phyloP scores from a whole-genome alignment of 2,888 invertebrate species.

The Operophtera brumata region DNA sequence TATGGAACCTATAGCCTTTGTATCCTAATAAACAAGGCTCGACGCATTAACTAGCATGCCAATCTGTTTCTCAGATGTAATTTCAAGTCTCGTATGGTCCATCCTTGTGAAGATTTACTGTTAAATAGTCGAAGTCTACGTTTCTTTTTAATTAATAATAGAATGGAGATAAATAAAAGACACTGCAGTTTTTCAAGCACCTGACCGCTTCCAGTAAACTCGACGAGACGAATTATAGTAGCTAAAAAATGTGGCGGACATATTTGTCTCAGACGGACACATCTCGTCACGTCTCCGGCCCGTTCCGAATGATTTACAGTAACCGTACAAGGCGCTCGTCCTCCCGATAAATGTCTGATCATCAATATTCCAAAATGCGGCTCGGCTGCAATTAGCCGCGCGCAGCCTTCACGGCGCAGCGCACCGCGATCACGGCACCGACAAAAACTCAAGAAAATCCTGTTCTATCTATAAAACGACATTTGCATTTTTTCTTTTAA shows the following conservation, averaged over 20 bases:
- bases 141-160: conserved; percentile 21
- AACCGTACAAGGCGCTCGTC: conserved; percentile 75
- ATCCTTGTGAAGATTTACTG: conserved; percentile 27
- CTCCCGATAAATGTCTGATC: conserved; percentile 78
- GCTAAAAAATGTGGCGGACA: conserved; percentile 69
- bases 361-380: conserved; percentile 81
- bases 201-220: conserved; percentile 53
- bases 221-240: conserved; percentile 64
- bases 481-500: conserved; percentile 56
- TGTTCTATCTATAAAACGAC: conserved; percentile 72
- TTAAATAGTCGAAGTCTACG: conserved; percentile 11
- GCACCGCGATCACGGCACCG: conserved; percentile 51
- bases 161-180: conserved; percentile 42
- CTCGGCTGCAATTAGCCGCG: conserved; percentile 76
- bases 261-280: conserved; percentile 74
- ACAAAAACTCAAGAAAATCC: conserved; percentile 70
- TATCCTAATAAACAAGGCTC: conserved; percentile 17
- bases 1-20: conserved; percentile 1
- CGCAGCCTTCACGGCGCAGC: conserved; percentile 66
- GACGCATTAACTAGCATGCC: conserved; percentile 17
- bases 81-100: conserved; percentile 22
- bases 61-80: conserved; percentile 21
- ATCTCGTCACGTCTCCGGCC: conserved; percentile 75
- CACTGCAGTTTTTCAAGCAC: conserved; percentile 47
- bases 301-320: conserved; percentile 77